Conservation (phyloP, 1,140 invertebrate genomes). For the Cecropterus lyciades region DNA sequence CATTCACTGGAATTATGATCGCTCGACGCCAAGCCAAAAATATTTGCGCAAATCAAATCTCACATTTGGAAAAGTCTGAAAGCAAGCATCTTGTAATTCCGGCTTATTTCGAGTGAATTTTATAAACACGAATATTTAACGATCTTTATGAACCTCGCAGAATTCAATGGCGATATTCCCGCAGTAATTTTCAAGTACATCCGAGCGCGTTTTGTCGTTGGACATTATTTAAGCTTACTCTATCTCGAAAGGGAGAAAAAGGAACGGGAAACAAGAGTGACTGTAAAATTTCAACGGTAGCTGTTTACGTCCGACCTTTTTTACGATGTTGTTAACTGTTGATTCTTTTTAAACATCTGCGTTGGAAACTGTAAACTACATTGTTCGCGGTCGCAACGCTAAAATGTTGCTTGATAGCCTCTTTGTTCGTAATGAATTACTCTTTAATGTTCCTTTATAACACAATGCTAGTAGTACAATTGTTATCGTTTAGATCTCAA, state of each 20-base stretch:
- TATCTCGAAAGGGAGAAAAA: slow-evolving; percentile 54
- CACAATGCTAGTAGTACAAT: slow-evolving; percentile 19
- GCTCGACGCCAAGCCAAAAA: neutral
- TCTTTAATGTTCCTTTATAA: slow-evolving; percentile 27
- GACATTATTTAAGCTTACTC: slow-evolving; percentile 38
- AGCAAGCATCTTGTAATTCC: neutral
- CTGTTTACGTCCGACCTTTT: slow-evolving; percentile 76
- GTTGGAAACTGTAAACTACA: slow-evolving; percentile 78
- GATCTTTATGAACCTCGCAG: slow-evolving; percentile 15
- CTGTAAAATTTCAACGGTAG: slow-evolving; percentile 78
- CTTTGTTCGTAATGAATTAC: slow-evolving; percentile 38
- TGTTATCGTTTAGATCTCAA: slow-evolving; percentile 17
- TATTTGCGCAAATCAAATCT: neutral
- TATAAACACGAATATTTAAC: slow-evolving; percentile 28
- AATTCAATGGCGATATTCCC: slow-evolving; percentile 33
- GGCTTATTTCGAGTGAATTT: slow-evolving; percentile 14
- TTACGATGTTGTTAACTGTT: slow-evolving; percentile 81
- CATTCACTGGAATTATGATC: neutral
- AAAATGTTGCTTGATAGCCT: slow-evolving; percentile 55
- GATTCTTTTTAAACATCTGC: slow-evolving; percentile 82
- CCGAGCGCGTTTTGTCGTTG: slow-evolving; percentile 37
- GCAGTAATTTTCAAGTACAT: slow-evolving; percentile 36
- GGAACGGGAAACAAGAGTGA: slow-evolving; percentile 68
- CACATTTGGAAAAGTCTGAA: slow-evolving; percentile 2
- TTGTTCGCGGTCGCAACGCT: slow-evolving; percentile 68